Conservation (phyloP, 64 coral and sea anemone species). For the Acropora tenuis region DNA sequence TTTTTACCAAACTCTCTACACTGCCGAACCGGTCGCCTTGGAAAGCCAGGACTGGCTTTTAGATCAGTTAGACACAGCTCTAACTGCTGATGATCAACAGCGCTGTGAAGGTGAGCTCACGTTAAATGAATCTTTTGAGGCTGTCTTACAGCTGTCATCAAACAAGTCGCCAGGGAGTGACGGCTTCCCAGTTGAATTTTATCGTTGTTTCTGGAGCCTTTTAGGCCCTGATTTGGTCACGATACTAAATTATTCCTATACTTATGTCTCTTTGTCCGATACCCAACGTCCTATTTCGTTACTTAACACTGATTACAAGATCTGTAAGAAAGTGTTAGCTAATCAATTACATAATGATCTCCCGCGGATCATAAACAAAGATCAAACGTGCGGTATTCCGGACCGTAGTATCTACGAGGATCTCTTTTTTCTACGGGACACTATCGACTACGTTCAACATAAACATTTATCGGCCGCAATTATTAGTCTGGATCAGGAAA, state of each 20-base stretch:
- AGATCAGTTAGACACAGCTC: not conserved
- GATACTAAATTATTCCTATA: not conserved
- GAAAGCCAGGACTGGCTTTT: not conserved
- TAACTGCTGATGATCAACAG: not conserved
- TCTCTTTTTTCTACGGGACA: not conserved
- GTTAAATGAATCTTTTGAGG: not conserved
- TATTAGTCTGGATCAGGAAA: not conserved
- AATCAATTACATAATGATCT: not conserved
- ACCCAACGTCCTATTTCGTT: conserved; percentile 1
- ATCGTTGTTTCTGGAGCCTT: not conserved
- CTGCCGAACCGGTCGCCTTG: not conserved
- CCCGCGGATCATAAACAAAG: not conserved
- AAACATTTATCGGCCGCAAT: not conserved
- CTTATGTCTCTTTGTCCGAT: not conserved
- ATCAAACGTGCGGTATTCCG: conserved; percentile 10
- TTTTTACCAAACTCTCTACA: conserved; percentile 25
- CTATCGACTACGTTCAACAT: not conserved
- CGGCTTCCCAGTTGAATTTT: conserved; percentile 24
- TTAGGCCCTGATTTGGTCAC: not conserved
- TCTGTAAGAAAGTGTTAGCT: not conserved
- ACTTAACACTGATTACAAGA: not conserved
- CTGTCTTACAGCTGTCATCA: not conserved
- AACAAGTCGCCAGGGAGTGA: conserved; percentile 8
- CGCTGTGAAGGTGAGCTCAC: not conserved
- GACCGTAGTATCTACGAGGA: conserved; percentile 8